phyloP scores from a whole-genome alignment of 2,113 vertebrate species.

The Eonycteris spelaea region DNA sequence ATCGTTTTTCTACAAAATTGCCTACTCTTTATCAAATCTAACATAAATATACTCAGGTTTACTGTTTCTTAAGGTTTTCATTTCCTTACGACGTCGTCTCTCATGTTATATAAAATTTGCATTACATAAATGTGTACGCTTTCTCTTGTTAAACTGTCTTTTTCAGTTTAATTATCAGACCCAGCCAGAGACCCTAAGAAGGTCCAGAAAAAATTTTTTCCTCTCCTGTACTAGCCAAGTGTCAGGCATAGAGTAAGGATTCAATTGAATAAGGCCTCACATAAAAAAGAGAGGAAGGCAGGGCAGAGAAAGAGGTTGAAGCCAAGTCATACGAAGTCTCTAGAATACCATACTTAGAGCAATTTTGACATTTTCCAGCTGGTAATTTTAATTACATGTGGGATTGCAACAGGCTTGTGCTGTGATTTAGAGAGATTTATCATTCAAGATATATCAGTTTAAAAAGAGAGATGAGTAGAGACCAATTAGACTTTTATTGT shows the following conservation, averaged over 20 bases:
- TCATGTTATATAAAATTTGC: background rate
- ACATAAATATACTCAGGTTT: background rate
- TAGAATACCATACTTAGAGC: background rate
- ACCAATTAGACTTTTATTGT: background rate
- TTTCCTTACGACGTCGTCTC: background rate
- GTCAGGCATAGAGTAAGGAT: background rate
- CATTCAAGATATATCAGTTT: background rate
- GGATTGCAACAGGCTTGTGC: background rate
- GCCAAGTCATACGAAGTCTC: background rate
- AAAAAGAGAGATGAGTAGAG: constrained; percentile 1
- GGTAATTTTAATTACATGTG: background rate
- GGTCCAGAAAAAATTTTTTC: background rate
- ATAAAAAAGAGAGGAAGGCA: background rate
- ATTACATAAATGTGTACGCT: background rate
- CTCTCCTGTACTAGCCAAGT: background rate
- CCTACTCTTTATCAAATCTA: background rate
- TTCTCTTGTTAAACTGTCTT: background rate
- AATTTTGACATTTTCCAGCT: background rate
- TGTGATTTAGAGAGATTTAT: background rate
- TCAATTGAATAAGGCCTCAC: background rate
- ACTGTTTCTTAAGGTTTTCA: background rate
- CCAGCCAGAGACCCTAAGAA: background rate
- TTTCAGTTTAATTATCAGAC: background rate
- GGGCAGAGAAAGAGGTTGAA: background rate
- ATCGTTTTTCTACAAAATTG: background rate